Evolutionary conservation across 2,113 vertebrate species (phyloP).

Genomic region (Echinops telfairi): DNA sequence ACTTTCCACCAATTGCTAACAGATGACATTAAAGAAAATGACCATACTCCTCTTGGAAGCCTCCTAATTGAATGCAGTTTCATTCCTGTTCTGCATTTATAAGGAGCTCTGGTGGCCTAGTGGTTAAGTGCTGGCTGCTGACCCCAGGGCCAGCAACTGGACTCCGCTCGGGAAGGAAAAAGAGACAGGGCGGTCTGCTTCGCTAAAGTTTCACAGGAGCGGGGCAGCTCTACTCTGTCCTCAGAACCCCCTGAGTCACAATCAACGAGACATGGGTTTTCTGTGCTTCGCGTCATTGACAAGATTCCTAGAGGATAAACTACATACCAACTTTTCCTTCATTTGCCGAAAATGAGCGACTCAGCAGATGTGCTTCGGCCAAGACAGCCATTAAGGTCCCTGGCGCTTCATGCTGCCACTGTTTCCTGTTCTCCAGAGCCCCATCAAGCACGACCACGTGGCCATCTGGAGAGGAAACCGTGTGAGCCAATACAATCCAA

Average conservation of each 20-base stretch:
- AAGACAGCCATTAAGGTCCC: slow-evolving; percentile 88
- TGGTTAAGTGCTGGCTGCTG: no score
- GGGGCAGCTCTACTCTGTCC: background rate
- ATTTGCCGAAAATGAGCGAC: slow-evolving; percentile 68
- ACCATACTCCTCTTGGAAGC: background rate
- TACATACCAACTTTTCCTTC: slow-evolving; percentile 82
- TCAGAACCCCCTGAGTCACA: background rate
- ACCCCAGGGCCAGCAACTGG: no score
- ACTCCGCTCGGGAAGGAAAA: no score
- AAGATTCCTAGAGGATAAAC: slow-evolving; percentile 46
- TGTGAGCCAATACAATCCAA: background rate
- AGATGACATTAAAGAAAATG: slow-evolving; percentile 21
- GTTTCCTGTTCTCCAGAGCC: slow-evolving; percentile 82
- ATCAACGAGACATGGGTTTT: background rate
- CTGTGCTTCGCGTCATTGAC: background rate
- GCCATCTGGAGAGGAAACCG: slow-evolving; percentile 70
- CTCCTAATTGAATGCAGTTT: background rate
- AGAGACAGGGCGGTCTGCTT: background rate
- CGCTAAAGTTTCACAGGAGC: background rate
- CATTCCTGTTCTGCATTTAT: background rate
- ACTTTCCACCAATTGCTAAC: background rate
- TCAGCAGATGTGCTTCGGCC: slow-evolving; percentile 84
- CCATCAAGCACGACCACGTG: slow-evolving; percentile 55
- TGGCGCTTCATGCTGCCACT: slow-evolving; percentile 86
- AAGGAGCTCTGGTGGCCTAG: no score